Evolutionary conservation across 2,888 invertebrate genomes (phyloP), one percentile per base, ranked within the genome.

Genomic region (Molorchus minor): DNA sequence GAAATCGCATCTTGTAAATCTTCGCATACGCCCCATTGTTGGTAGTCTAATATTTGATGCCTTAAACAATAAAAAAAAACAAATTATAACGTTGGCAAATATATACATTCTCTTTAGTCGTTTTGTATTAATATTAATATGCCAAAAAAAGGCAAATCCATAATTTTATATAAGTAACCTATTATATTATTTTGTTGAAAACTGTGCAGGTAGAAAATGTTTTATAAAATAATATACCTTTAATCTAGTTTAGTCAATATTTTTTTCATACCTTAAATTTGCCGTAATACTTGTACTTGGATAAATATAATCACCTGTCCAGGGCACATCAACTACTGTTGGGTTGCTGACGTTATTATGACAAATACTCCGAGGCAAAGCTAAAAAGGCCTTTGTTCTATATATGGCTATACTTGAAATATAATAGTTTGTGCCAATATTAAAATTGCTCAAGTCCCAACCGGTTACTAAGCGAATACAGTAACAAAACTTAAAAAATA

Each of bases 381-480:
- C 76, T 12, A 82, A 63, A 71, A 80, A 83, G 3, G 78, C 82
- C 30, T 79, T 75, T 58, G 78, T 80, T 63, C 77, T 76, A 71
- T 79, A 81, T 8, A 81, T 69, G 0, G 77, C 74, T 16, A 82
- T 76, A 68, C 78, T 80, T 54, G 78, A 78, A 20, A 80, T 61
- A 47, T 73, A 77, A 68, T 75, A 76, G 56, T 71, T 67, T 21
- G 64, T 53, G 30, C 62, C 57, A 16, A 77, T 68, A 17, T 71
- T 75, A 15, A 71, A 64, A 52, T 56, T 56, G 35, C 57, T 67
- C 46, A 75, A 65, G 60, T 72, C 65, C 74, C 72, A 76, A 33
- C 59, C 45, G 19, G 40, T 46, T 10, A 58, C 51, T 10, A 51
- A n/a, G n/a, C n/a, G n/a, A n/a, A n/a, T n/a, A n/a, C n/a, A n/a